A percentile compares a stretch with the other conserved stretches of the same genome.
Evolutionary conservation across 1,140 invertebrate genomes (phyloP).

Genomic region (Drosophila leontia): DNA sequence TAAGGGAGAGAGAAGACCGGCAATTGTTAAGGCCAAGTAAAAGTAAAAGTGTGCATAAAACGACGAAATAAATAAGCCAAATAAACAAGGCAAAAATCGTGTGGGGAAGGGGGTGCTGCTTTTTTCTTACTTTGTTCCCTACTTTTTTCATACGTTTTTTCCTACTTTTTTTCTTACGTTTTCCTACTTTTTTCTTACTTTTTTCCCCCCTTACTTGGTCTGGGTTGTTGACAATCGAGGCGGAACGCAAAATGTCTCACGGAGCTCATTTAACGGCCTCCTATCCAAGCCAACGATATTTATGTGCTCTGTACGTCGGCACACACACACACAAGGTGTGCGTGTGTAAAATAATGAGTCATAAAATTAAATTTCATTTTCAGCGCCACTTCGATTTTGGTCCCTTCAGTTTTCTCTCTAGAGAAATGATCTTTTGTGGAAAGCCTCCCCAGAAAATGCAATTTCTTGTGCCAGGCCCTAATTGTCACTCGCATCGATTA

Average conservation of each 20-base stretch:
- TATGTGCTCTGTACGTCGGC: conserved; percentile 27
- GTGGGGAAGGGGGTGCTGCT: not conserved
- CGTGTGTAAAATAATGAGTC: conserved; percentile 72
- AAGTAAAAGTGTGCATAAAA: conserved; percentile 71
- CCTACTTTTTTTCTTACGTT: not conserved
- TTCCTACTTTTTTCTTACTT: not conserved
- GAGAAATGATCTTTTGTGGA: conserved; percentile 22
- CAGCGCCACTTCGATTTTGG: conserved; percentile 39
- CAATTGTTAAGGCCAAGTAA: conserved; percentile 69
- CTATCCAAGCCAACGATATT: conserved; percentile 46
- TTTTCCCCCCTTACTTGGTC: not conserved
- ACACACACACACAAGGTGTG: conserved; percentile 9
- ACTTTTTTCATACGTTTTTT: not conserved
- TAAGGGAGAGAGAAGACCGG: conserved; percentile 1
- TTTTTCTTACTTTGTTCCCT: not conserved
- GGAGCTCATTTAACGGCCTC: conserved; percentile 70
- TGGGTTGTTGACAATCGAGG: conserved; percentile 43
- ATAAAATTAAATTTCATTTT: conserved; percentile 75
- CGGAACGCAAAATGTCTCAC: conserved; percentile 56
- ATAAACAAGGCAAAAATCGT: conserved; percentile 51
- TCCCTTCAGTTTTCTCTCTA: not conserved
- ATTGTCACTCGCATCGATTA: conserved; percentile 72
- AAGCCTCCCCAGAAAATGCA: not conserved
- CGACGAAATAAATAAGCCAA: conserved; percentile 74
- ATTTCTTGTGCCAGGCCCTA: conserved; percentile 37